Conservation (phyloP, 2,888 invertebrate species). For the Cactoblastis cactorum region DNA sequence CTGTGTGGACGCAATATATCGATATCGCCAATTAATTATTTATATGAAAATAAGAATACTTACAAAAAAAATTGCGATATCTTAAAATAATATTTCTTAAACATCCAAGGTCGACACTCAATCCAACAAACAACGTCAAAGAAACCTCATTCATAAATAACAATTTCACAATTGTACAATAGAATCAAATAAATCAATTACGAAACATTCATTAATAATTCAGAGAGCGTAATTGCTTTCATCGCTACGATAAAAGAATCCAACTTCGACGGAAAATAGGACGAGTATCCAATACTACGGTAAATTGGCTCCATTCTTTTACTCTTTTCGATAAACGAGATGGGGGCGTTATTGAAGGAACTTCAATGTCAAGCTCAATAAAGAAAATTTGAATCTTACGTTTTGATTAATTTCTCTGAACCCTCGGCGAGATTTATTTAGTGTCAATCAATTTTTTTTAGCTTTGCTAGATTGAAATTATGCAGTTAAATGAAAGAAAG, state of each 20-base stretch:
- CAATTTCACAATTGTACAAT: conserved; percentile 12
- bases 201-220: conserved; percentile 30
- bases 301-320: not conserved
- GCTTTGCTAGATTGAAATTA: too few relatives aligned
- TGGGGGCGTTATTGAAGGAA: not conserved
- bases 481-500: too few relatives aligned
- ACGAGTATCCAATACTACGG: not conserved
- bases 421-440: too few relatives aligned
- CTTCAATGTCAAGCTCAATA: not conserved
- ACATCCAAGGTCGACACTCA: not conserved
- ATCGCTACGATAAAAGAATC: conserved; percentile 10
- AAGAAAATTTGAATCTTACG: too few relatives aligned
- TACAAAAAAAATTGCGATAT: not conserved
- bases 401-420: too few relatives aligned
- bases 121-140: not conserved
- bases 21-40: too few relatives aligned
- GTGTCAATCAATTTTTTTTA: too few relatives aligned
- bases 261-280: not conserved
- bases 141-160: not conserved
- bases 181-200: conserved; percentile 10
- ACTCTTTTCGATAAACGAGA: not conserved
- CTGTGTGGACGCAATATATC: too few relatives aligned
- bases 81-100: not conserved
- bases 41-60: not conserved
- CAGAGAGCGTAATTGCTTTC: conserved; percentile 21